Base-by-base conservation (phyloP, 2,797 vertebrate species). In the Trachurus trachurus region DNA sequence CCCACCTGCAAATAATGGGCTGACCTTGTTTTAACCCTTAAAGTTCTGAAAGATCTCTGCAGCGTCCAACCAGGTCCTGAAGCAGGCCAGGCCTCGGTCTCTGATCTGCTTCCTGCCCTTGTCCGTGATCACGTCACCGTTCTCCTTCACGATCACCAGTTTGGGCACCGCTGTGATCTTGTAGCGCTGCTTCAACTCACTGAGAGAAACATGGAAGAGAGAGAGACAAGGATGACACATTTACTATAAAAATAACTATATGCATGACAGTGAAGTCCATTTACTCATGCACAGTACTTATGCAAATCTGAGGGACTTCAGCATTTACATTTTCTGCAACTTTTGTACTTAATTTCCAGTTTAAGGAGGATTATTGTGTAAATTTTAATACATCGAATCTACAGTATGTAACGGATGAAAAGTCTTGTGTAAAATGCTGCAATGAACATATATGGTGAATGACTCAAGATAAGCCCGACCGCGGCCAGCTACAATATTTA, bases 21-120 rank as follows among this genome's bases (percentile, higher is more conserved):
- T 10, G 17, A 37, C 13, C 1, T 47, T 26, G 26, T 26, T 22
- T 54, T 92, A 95, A 74, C 81, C 94, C 19, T 95, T 96, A 90
- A 99, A 99, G 92, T 99, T 98, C 93, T 98, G 98, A 89, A 99
- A 99, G 91, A 99, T 77, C 74, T 98, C 96, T 0, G 97, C 96
- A 2, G 93, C 94, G 26, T 98, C 97, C 75, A 98, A 79, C 98
- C 98, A 99, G 93, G 91, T 93, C 83, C 88, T 89, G 94, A 99
- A 98, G 91, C 98, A 98, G 68, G 95, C 93, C 45, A 96, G 91
- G 8, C 98, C 98, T 49, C 84, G 92, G 62, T 98, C 97, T 54
- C 96, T 90, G 90, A 99, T 97, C 91, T 99, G 97, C 80, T 97
- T 98, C 80, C 97, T 92, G 88, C 98, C 98, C 91, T 98, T 98